Evolutionary conservation across 2,888 invertebrate species (phyloP), one percentile per base, ranked within the genome.

Genomic region (Polietes domitor): DNA sequence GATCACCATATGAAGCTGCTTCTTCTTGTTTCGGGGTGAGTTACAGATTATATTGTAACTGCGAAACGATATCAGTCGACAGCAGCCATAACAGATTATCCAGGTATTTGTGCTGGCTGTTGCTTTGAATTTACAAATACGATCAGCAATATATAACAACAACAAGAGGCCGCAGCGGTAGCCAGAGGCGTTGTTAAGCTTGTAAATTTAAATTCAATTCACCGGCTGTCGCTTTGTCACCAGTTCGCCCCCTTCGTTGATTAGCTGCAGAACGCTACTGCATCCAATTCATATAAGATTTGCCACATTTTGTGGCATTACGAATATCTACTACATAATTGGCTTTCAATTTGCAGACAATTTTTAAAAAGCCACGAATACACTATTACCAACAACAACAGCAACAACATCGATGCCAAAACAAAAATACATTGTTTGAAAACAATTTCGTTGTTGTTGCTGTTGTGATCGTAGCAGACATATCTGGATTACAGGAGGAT

Each of bases 291-390:
- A 58, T 41, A 32, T 61, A 58, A 76, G 72, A 73, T 77, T 76
- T 72, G 68, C 77, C 70, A 76, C 32, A 32, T 32, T 9, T n/a
- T n/a, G 32, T 77, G 58, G 73, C 77, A 80, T 80, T 83, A 77
- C 83, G 80, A 72, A 61, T 82, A 79, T 81, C n/a, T n/a, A 80
- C 86, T 79, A 80, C 90, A 89, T 90, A 90, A 90, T 90, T 90
- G 90, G 90, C 90, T 90, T 90, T 90, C 90, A 90, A 90, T 90
- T 90, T 90, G 89, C 89, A 88, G 89, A 89, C 89, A 89, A 89
- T 90, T 89, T 89, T 88, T 90, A 88, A 88, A 89, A 88, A 89
- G 89, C 89, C 88, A 89, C 88, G 87, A 89, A 88, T 83, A 80
- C 75, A 82, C 74, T 21, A 83, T 75, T 72, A 73, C 79, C 71